Evolutionary conservation across 2,888 invertebrate species (phyloP), one percentile per base, ranked within the genome.

Genomic region (Caenorhabditis auriculariae): DNA sequence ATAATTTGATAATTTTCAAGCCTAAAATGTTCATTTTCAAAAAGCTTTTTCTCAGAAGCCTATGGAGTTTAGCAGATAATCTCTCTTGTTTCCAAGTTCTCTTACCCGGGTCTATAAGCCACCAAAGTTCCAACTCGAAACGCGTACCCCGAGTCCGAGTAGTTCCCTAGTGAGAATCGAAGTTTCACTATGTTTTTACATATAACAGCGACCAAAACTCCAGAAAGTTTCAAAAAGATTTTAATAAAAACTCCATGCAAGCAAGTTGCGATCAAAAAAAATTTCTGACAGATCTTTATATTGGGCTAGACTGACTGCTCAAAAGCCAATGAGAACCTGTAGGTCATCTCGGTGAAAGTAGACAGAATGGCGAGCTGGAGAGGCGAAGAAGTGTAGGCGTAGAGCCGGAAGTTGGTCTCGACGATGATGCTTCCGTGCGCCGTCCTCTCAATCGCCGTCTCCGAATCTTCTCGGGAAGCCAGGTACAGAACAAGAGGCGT

Each of bases 381-480:
- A 79, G 89, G 81, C 27, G 85, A 85, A 71, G 85, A 85, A 81
- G 95, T 94, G 83, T 98, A 98, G 0, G 96, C 96, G 83, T 95
- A 96, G 15, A 96, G 88, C 74, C 93, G 85, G 82, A 89, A 90
- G 86, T 96, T 98, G 49, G 96, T 98, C 86, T 98, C 96, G 23
- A 94, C 91, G 44, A 98, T 85, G 72, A 98, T 89, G 84, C 91
- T 93, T 15, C 93, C 92, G 66, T 60, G 59, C 24, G 57, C 52
- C 19, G 46, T 52, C 41, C 58, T 58, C 27, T 56, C 60, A 0
- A 27, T 41, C n/a, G 27, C 29, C 47, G 35, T 3, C 4, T 55
- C 60, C n/a, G 52, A 45, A 17, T 63, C 66, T 41, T 66, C 66
- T 24, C 55, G 48, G 15, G 60, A 55, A 2, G 70, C 52, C 42